phyloP scores from a whole-genome alignment of 2,888 invertebrate genomes.

The Caenorhabditis sp. region DNA sequence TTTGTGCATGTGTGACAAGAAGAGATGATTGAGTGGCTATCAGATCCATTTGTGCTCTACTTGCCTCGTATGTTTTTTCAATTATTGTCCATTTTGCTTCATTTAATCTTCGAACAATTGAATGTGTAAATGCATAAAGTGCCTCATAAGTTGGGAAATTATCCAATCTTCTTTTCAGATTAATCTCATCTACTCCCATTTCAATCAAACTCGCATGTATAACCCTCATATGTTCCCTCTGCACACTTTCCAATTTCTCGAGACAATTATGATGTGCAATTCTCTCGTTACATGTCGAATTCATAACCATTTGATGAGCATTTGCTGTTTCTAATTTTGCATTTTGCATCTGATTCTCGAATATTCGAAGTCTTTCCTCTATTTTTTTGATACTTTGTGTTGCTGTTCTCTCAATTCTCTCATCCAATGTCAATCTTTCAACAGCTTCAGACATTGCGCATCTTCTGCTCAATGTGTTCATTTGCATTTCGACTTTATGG shows the following conservation, averaged over 20 bases:
- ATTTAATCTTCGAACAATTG: constrained; percentile 57
- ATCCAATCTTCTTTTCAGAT: constrained; percentile 55
- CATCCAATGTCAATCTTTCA: constrained; percentile 56
- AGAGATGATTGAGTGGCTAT: constrained; percentile 62
- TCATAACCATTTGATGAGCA: constrained; percentile 60
- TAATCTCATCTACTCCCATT: constrained; percentile 23
- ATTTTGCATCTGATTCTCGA: constrained; percentile 56
- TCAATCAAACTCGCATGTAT: constrained; percentile 42
- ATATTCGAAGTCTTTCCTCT: constrained; percentile 56
- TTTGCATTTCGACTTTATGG: constrained; percentile 57
- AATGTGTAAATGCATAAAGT: constrained; percentile 67
- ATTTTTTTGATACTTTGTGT: constrained; percentile 44
- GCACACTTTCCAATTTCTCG: constrained; percentile 68
- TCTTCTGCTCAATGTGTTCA: constrained; percentile 44
- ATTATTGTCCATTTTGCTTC: constrained; percentile 52
- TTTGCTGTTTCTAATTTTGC: constrained; percentile 54
- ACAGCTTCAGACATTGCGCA: constrained; percentile 58
- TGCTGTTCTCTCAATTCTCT: constrained; percentile 46
- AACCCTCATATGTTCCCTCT: constrained; percentile 64
- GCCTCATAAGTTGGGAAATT: constrained; percentile 68
- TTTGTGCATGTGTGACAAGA: constrained; percentile 61
- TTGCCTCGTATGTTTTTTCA: constrained; percentile 57
- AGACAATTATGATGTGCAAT: constrained; percentile 59
- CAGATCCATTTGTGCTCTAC: constrained; percentile 53
- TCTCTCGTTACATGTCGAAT: constrained; percentile 54